Percentiles rank a stretch among this genome's conserved stretches.
These are phyloP conservation scores for Drosophila siamana DNA, from an alignment of 2,888 invertebrate genomes.

Conservation along the genomic window DNA sequence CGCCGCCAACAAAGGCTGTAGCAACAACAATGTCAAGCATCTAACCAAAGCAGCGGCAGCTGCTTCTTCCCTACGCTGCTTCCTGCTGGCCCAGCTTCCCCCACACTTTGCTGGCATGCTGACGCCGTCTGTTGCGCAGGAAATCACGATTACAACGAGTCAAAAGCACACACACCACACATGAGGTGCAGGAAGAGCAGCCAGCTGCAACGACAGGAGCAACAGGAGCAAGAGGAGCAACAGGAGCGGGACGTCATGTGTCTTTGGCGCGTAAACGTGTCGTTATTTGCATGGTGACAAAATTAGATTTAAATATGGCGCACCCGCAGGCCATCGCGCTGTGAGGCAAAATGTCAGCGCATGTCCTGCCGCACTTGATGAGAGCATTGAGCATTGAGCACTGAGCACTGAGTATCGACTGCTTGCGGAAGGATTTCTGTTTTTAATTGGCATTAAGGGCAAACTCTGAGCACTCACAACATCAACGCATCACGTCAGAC, in stretches of 20 bases:
- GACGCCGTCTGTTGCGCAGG: conserved; percentile 69
- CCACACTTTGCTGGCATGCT: conserved; percentile 12
- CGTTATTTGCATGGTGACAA: conserved; percentile 72
- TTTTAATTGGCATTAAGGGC: conserved; percentile 54
- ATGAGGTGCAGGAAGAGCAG: conserved; percentile 21
- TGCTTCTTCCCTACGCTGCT: conserved; percentile 14
- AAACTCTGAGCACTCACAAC: conserved; percentile 6
- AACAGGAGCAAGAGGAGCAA: conserved; percentile 1
- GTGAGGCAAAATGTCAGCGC: conserved; percentile 71
- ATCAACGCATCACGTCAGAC: neutral
- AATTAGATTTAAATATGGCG: conserved; percentile 79
- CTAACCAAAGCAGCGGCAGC: conserved; percentile 47
- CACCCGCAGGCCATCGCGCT: conserved; percentile 53
- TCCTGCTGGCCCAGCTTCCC: neutral
- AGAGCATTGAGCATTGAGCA: too few species aligned
- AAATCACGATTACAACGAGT: conserved; percentile 78
- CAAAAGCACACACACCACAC: conserved; percentile 49
- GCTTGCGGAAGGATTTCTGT: conserved; percentile 1
- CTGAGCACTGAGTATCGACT: conserved; percentile 5
- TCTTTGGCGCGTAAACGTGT: conserved; percentile 61
- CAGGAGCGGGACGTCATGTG: conserved; percentile 30
- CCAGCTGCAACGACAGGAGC: conserved; percentile 7
- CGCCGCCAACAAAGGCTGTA: conserved; percentile 69
- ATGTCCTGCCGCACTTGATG: conserved; percentile 58
- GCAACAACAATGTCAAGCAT: conserved; percentile 46